A percentile compares a stretch with the other conserved stretches of the same genome.
Conservation (phyloP, 2,797 vertebrate species). For the Sternarchorhynchus goeldii region DNA sequence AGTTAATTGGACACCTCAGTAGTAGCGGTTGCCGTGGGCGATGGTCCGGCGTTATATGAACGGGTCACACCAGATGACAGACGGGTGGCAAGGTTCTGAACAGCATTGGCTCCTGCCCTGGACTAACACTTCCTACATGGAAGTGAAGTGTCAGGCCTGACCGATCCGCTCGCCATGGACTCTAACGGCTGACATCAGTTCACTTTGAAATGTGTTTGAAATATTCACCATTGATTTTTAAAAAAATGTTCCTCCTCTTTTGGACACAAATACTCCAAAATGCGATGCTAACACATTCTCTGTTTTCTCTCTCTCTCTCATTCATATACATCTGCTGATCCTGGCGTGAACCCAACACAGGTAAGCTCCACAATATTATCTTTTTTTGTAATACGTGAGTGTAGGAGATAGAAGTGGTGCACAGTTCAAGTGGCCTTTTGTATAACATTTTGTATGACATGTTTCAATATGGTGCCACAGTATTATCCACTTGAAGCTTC, state of each 20-base stretch:
- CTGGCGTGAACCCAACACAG: constrained; percentile 46
- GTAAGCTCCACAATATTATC: constrained; percentile 63
- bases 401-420: constrained; percentile 20
- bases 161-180: background rate
- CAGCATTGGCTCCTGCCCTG: background rate
- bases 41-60: constrained; percentile 5
- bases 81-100: background rate
- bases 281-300: constrained; percentile 7
- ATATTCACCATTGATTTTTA: constrained; percentile 30
- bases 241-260: background rate
- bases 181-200: constrained; percentile 1
- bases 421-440: constrained; percentile 27
- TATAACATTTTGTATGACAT: constrained; percentile 19
- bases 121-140: constrained; percentile 18
- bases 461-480: constrained; percentile 5
- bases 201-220: background rate
- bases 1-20: background rate
- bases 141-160: background rate
- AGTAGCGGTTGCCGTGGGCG: background rate
- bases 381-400: background rate
- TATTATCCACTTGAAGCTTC: constrained; percentile 32
- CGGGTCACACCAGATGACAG: constrained; percentile 4
- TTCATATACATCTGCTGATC: constrained; percentile 24
- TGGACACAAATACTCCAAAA: background rate
- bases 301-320: background rate